A percentile compares a stretch with the other conserved stretches of the same genome.
Evolutionary conservation across 35 echinoderm and acorn worm species (phyloP).

Genomic region (Ptychodera flava): DNA sequence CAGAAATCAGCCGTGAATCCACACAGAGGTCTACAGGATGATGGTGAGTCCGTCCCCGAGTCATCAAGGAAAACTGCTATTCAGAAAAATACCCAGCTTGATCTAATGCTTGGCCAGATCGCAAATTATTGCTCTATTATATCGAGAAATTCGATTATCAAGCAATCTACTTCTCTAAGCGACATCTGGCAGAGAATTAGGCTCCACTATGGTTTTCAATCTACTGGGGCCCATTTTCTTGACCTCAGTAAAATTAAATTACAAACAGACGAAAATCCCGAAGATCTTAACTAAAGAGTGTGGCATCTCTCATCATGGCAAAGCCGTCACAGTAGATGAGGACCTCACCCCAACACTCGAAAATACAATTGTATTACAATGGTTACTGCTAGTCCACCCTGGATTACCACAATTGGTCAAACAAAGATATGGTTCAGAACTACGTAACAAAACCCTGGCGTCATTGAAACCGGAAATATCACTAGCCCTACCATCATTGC

Average conservation of each 20-base stretch:
- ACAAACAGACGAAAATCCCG: background rate
- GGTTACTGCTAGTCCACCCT: background rate
- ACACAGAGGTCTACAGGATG: no score
- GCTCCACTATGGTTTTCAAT: background rate
- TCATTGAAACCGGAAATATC: no score
- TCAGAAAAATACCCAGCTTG: constrained; percentile 19
- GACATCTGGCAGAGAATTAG: constrained; percentile 10
- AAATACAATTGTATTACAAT: background rate
- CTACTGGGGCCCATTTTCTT: background rate
- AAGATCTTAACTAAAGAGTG: background rate
- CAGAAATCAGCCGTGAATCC: background rate
- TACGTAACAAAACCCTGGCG: no score
- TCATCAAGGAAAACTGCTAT: background rate
- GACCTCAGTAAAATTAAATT: constrained; percentile 7
- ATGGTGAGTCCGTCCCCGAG: background rate
- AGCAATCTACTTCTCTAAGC: constrained; percentile 13
- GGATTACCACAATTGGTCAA: constrained; percentile 10
- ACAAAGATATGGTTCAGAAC: constrained; percentile 19
- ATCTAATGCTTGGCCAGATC: constrained; percentile 6
- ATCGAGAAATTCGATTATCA: constrained; percentile 3
- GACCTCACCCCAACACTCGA: constrained; percentile 8
- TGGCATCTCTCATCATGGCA: constrained; percentile 5
- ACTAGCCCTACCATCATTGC: constrained; percentile 2
- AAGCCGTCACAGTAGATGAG: background rate
- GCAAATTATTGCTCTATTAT: constrained; percentile 6